Evolutionary conservation across 2,888 invertebrate genomes (phyloP).

Genomic region (Hedychridium roseum): DNA sequence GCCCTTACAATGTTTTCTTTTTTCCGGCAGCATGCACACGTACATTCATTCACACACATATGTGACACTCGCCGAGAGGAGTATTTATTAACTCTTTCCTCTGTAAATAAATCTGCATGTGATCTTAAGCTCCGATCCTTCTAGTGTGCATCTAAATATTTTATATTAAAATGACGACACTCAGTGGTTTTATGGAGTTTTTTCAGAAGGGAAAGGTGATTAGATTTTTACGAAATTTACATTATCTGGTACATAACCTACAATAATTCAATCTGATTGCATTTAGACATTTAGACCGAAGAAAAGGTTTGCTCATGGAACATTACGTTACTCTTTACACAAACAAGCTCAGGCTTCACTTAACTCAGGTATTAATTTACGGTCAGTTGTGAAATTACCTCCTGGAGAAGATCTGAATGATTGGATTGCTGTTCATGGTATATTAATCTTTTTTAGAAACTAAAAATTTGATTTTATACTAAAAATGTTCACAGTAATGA

Average conservation of each 20-base stretch:
- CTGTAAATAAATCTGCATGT: too few species aligned
- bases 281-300: slow-evolving; percentile 87
- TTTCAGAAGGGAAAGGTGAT: slow-evolving; percentile 81
- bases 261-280: slow-evolving; percentile 1
- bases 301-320: slow-evolving; percentile 87
- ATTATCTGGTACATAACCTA: background rate
- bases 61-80: too few species aligned
- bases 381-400: slow-evolving; percentile 82
- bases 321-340: slow-evolving; percentile 84
- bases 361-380: slow-evolving; percentile 87
- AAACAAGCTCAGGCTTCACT: slow-evolving; percentile 92
- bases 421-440: slow-evolving; percentile 94
- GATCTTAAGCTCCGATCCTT: too few species aligned
- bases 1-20: too few species aligned
- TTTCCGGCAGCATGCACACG: too few species aligned
- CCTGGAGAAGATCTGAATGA: slow-evolving; percentile 86
- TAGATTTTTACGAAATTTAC: slow-evolving; percentile 5
- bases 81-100: too few species aligned
- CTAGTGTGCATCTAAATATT: too few species aligned
- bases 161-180: slow-evolving; percentile 72
- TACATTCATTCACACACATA: too few species aligned
- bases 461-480: background rate
- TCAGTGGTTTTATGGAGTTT: slow-evolving; percentile 78
- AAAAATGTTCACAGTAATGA: background rate
- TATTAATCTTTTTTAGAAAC: slow-evolving; percentile 9